phyloP scores from a whole-genome alignment of 1,140 invertebrate species.

The Apocrypta bakeri region DNA sequence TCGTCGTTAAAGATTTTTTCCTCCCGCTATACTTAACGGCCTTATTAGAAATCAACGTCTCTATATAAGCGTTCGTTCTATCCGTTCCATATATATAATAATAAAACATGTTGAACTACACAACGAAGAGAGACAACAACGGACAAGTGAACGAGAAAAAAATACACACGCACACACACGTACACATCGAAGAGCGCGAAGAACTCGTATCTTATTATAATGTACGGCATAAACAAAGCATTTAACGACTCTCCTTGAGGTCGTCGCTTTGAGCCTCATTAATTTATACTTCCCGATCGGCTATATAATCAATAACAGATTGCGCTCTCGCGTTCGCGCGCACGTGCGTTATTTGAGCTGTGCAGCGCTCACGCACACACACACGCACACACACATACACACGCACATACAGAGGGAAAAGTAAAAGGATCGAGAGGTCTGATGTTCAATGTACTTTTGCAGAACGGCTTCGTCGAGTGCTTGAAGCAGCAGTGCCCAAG shows the following conservation, averaged over 20 bases:
- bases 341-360: slow-evolving; percentile 11
- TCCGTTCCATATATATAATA: not conserved
- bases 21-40: slow-evolving; percentile 2
- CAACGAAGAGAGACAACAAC: not conserved
- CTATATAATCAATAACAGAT: slow-evolving; percentile 40
- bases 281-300: slow-evolving; percentile 38
- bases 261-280: slow-evolving; percentile 19
- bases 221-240: slow-evolving; percentile 19
- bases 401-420: too few species aligned
- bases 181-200: not conserved
- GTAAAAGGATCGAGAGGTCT: not conserved
- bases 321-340: not conserved
- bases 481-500: slow-evolving; percentile 79
- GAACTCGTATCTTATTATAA: slow-evolving; percentile 13
- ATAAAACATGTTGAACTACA: not conserved
- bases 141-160: not conserved
- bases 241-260: slow-evolving; percentile 24
- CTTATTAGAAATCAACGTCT: slow-evolving; percentile 34
- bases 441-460: slow-evolving; percentile 21
- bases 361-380: too few species aligned
- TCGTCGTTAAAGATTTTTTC: slow-evolving; percentile 15
- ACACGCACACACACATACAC: too few species aligned
- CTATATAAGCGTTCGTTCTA: too few species aligned
- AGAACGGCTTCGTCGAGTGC: slow-evolving; percentile 86
- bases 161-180: not conserved